Evolutionary conservation across 1,140 invertebrate genomes (phyloP).

Genomic region (Intoshia linei): DNA sequence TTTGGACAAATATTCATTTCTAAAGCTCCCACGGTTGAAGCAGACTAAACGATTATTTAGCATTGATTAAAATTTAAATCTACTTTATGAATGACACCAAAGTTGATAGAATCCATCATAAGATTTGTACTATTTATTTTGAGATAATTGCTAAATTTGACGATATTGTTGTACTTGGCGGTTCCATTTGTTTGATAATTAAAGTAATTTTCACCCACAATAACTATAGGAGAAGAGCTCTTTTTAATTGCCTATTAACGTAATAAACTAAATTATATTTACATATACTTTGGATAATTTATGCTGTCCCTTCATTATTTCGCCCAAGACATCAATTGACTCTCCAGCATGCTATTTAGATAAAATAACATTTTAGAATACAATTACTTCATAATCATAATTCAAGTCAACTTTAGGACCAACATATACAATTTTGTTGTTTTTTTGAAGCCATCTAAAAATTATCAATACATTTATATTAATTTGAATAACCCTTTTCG

Average conservation of each 20-base stretch:
- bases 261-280: neutral
- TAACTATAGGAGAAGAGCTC: no score
- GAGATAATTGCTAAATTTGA: no score
- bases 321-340: slow-evolving; percentile 33
- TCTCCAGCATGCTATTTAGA: slow-evolving; percentile 41
- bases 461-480: slow-evolving; percentile 1
- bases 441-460: slow-evolving; percentile 25
- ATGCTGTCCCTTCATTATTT: slow-evolving; percentile 39
- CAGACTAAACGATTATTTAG: no score
- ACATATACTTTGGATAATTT: slow-evolving; percentile 29
- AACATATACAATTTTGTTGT: slow-evolving; percentile 33
- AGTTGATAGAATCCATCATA: no score
- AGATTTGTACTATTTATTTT: neutral
- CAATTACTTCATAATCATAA: slow-evolving; percentile 47
- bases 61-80: neutral
- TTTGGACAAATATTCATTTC: slow-evolving; percentile 66
- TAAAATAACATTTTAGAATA: slow-evolving; percentile 9
- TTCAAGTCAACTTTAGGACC: slow-evolving; percentile 65
- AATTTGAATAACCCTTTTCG: slow-evolving; percentile 44
- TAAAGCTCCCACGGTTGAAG: slow-evolving; percentile 48
- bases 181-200: no score
- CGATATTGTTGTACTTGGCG: no score
- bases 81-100: neutral
- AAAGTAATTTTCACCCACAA: no score
- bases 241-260: no score